A percentile compares a stretch with the other conserved stretches of the same genome.
Evolutionary conservation across 2,888 invertebrate species (phyloP).

Genomic region (Habroteleia sp.): DNA sequence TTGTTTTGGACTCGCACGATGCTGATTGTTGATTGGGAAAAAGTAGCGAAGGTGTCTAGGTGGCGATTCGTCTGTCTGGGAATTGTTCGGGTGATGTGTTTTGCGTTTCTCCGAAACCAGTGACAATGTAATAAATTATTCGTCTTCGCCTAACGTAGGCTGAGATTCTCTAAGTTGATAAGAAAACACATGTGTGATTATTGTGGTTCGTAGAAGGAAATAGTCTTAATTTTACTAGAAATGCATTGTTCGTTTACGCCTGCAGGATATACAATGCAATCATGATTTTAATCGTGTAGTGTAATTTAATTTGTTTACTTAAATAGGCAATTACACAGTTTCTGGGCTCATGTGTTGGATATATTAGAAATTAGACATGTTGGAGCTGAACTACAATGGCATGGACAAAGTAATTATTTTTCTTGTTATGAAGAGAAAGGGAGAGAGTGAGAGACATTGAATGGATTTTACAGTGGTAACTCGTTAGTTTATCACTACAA

Average conservation of each 20-base stretch:
- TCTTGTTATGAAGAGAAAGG: too few species aligned
- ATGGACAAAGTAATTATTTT: conserved; percentile 36
- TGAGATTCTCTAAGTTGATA: conserved; percentile 22
- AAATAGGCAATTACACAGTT: too few species aligned
- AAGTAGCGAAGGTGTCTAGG: conserved; percentile 27
- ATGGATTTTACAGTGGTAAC: conserved; percentile 35
- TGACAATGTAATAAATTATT: conserved; percentile 27
- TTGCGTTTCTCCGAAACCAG: conserved; percentile 22
- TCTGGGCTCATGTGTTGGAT: too few species aligned
- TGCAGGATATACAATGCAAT: too few species aligned
- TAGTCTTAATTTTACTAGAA: conserved; percentile 16
- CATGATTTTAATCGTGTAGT: too few species aligned
- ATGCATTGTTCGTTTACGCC: neutral
- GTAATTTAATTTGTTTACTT: too few species aligned
- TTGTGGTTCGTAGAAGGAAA: conserved; percentile 8
- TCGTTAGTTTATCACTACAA: conserved; percentile 34
- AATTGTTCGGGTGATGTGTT: conserved; percentile 35
- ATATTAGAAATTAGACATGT: too few species aligned
- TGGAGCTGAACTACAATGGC: too few species aligned
- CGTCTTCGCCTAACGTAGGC: conserved; percentile 4
- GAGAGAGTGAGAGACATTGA: too few species aligned
- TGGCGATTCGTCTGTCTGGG: conserved; percentile 29
- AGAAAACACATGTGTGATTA: conserved; percentile 1
- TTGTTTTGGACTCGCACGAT: conserved; percentile 47
- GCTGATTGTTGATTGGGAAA: conserved; percentile 46